Base-by-base conservation (phyloP, 2,113 vertebrate genomes). In the Caranx ignobilis region DNA sequence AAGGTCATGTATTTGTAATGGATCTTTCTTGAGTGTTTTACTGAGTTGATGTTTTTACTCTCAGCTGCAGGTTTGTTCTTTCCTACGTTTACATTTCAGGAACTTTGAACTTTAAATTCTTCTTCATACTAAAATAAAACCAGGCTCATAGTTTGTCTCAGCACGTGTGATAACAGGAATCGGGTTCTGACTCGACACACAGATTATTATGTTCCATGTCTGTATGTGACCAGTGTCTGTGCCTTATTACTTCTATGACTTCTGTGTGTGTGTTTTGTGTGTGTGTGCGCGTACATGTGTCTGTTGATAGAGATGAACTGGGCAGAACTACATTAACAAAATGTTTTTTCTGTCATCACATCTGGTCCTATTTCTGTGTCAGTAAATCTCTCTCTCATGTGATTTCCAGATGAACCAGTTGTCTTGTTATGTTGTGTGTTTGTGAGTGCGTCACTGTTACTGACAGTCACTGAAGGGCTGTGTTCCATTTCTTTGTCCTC, bases 161-260 rank as follows among this genome's bases (percentile, higher is more conserved):
- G 32, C 11, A 52, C 41, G 1, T 59, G 65, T 35, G 5, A 69
- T 39, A 39, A n/a, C 43, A 48, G 1, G 3, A 76, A 50, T 70
- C 65, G 75, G 76, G 45, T 69, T 26, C 26, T 26, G 26, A 26
- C 26, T 26, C 26, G 26, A 26, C 26, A 26, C 26, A 26, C 5
- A 80, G 13, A 56, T 47, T 73, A 83, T 54, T 45, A 55, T 77
- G 11, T 75, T 35, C 18, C 8, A 9, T 63, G 26, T 65, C 45
- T 9, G 35, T 83, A 45, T 3, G 34, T 81, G 63, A 81, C 35
- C 72, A 9, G 65, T 88, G 79, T 88, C 73, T 86, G 86, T 93
- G 90, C 90, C 90, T 91, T 90, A 87, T 89, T 75, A 56, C 19
- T 26, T 26, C 26, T 31, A 48, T 82, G 41, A 60, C 9, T 8